phyloP scores from a whole-genome alignment of 2,888 invertebrate species.

The Drosophila subsilvestris region DNA sequence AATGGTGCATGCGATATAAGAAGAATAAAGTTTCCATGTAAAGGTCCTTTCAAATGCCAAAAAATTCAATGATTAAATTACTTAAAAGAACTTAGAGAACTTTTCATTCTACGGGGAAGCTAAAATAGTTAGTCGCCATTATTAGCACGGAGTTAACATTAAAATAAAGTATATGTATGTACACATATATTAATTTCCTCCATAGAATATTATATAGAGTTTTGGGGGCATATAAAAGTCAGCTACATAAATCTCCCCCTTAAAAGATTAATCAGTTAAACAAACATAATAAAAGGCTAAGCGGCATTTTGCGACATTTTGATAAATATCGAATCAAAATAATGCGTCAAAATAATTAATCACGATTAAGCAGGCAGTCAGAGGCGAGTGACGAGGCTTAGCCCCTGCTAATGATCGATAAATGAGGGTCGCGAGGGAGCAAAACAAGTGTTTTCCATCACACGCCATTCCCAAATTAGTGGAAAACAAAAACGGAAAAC shows the following conservation, averaged over 20 bases:
- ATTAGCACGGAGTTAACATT: slow-evolving; percentile 56
- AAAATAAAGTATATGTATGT: slow-evolving; percentile 30
- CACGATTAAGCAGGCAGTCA: slow-evolving; percentile 65
- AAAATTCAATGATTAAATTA: too few relatives aligned
- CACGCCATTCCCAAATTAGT: slow-evolving; percentile 77
- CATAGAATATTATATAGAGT: not conserved
- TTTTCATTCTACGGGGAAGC: slow-evolving; percentile 41
- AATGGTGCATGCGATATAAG: too few relatives aligned
- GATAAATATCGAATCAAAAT: slow-evolving; percentile 79
- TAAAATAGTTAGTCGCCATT: slow-evolving; percentile 42
- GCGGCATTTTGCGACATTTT: slow-evolving; percentile 75
- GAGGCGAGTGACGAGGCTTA: not conserved
- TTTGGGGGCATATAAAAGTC: slow-evolving; percentile 1
- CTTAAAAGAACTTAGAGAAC: not conserved
- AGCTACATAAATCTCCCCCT: slow-evolving; percentile 22
- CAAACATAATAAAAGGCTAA: slow-evolving; percentile 76
- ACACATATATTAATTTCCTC: too few relatives aligned
- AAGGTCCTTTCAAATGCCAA: too few relatives aligned
- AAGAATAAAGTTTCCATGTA: too few relatives aligned
- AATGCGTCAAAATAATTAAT: slow-evolving; percentile 78
- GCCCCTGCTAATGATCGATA: slow-evolving; percentile 66
- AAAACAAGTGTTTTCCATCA: slow-evolving; percentile 71
- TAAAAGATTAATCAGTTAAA: slow-evolving; percentile 71
- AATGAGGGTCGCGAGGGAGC: slow-evolving; percentile 49
- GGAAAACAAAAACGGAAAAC: slow-evolving; percentile 1